These are phyloP conservation scores for Lepidurus packardi DNA, from an alignment of 1,140 invertebrate genomes.

Conservation along the genomic window DNA sequence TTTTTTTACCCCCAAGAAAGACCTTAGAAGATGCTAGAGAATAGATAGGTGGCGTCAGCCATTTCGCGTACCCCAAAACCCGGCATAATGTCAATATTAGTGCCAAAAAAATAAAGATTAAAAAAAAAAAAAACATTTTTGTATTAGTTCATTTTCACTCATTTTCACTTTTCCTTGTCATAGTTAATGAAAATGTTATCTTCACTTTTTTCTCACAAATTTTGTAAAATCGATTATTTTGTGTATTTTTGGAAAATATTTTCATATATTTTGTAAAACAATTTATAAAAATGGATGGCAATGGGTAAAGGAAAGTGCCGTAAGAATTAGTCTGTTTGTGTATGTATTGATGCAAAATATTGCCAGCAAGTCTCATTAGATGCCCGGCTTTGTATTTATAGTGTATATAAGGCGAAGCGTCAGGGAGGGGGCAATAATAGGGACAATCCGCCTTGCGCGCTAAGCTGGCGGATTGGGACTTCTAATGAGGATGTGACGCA, in stretches of 20 bases:
- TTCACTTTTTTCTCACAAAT: background rate
- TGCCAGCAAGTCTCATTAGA: background rate
- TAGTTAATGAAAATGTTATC: background rate
- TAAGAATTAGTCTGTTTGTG: background rate
- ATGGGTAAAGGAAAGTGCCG: background rate
- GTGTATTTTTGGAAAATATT: background rate
- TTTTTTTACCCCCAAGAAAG: background rate
- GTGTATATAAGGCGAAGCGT: constrained; percentile 5
- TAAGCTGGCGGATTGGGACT: constrained; percentile 8
- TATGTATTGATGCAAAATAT: constrained; percentile 7
- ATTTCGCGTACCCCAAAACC: too few species aligned
- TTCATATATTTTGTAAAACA: too few species aligned
- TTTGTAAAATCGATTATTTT: background rate
- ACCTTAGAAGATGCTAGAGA: background rate
- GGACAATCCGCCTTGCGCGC: constrained; percentile 16
- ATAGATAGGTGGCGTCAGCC: too few species aligned
- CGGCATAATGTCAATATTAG: background rate
- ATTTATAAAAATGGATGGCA: too few species aligned
- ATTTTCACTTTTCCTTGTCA: background rate
- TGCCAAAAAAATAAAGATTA: background rate
- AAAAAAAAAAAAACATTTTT: too few species aligned
- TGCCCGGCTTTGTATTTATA: constrained; percentile 10
- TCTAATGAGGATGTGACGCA: constrained; percentile 21
- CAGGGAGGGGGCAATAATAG: constrained; percentile 13
- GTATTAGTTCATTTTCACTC: too few species aligned